Evolutionary conservation across 1,140 invertebrate species (phyloP).

Genomic region (Zaprionus ghesquierei): DNA sequence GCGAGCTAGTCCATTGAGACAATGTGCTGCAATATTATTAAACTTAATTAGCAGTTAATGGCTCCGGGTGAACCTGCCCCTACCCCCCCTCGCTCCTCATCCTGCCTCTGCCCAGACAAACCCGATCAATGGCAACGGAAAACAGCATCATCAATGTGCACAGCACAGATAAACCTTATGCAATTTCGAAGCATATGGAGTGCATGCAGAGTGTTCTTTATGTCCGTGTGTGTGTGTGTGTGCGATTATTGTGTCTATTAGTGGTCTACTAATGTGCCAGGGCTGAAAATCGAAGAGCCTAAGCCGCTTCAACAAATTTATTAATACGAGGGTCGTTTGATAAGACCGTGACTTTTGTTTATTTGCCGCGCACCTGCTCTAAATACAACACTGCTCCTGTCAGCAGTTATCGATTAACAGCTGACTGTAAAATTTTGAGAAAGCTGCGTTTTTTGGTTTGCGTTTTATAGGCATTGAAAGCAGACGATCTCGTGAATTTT

Average conservation of each 20-base stretch:
- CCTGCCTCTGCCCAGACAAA: background rate
- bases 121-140: background rate
- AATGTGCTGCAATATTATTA: slow-evolving; percentile 57
- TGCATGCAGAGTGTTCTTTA: background rate
- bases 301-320: slow-evolving; percentile 53
- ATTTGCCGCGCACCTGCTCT: no score
- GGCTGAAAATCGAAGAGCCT: slow-evolving; percentile 16
- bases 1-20: background rate
- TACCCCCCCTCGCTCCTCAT: background rate
- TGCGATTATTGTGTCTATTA: background rate
- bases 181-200: slow-evolving; percentile 2
- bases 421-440: no score
- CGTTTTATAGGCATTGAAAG: no score
- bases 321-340: no score
- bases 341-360: no score
- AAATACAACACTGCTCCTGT: no score
- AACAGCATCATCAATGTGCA: slow-evolving; percentile 9
- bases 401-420: no score
- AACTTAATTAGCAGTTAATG: slow-evolving; percentile 73
- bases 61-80: background rate
- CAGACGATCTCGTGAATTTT: no score
- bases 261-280: background rate
- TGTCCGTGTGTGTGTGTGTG: background rate
- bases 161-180: background rate
- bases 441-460: no score